Evolutionary conservation across 2,797 vertebrate genomes (phyloP), one percentile per base, ranked within the genome.

Genomic region (Vespertilio murinus): DNA sequence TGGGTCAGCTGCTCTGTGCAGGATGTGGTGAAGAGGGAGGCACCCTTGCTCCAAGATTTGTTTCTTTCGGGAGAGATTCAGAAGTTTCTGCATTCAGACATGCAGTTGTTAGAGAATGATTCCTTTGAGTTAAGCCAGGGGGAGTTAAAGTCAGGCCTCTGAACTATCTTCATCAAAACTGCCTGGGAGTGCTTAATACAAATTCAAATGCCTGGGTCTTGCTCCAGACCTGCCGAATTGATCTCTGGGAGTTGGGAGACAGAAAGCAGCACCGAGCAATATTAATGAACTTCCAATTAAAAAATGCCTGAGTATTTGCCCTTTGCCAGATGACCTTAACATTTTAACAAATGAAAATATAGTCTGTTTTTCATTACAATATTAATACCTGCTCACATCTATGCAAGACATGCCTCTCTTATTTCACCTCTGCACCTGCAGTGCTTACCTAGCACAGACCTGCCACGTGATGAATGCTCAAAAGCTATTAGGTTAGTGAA

Each of bases 401-500:
- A 64, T 47, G 25, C 65, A 90, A 49, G 61, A 33, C 2, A 8
- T 30, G 38, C 4, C 23, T 94, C 30, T 91, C 73, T 93, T 23
- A 30, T 65, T 85, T 94, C 69, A 86, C 56, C 22, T 78, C 6
- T 25, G 12, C 40, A 40, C 56, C 59, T 82, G 17, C 12, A 84
- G 16, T 42, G 54, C n/a, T 94, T 73, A 85, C 56, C 64, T 35
- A 38, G 35, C 30, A 47, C 1, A 25, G 77, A 22, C 42, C 42
- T 91, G 52, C 52, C 83, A 82, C 5, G 8, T 13, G 71, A 47
- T 61, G 64, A 78, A 45, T 42, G 17, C 3, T 71, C 73, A 90
- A 59, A 10, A 95, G 69, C 40, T 65, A 75, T 28, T 42, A 88
- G 74, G 91, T 92, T 95, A 93, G 40, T 86, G 73, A 73, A 90